Percentiles rank a stretch among this genome's conserved stretches.
Evolutionary conservation across 1,140 invertebrate genomes (phyloP).

Genomic region (Neodiprion pinetum): DNA sequence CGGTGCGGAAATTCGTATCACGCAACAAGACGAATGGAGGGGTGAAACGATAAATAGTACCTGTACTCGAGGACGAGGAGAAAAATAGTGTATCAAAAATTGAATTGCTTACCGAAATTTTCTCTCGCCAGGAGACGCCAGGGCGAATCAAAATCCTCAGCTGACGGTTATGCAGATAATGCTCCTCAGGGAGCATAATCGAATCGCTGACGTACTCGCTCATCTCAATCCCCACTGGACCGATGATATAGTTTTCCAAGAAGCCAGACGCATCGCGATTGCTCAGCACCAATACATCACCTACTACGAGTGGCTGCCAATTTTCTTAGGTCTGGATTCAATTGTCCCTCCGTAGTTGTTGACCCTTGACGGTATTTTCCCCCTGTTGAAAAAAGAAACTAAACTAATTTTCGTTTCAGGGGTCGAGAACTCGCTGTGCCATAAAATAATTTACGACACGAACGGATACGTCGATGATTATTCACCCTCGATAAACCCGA

Average conservation of each 20-base stretch:
- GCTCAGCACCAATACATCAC: constrained; percentile 85
- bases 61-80: too few relatives aligned
- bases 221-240: constrained; percentile 86
- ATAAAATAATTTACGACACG: constrained; percentile 72
- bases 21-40: too few relatives aligned
- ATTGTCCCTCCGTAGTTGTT: not conserved
- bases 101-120: too few relatives aligned
- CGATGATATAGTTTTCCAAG: constrained; percentile 88
- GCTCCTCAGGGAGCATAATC: constrained; percentile 89
- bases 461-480: constrained; percentile 85
- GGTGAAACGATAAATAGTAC: too few relatives aligned
- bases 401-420: constrained; percentile 55
- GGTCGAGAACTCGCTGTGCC: constrained; percentile 70
- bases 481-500: constrained; percentile 78
- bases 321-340: constrained; percentile 66
- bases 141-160: constrained; percentile 88
- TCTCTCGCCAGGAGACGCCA: constrained; percentile 71
- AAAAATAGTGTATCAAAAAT: too few relatives aligned
- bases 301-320: constrained; percentile 87
- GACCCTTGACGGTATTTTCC: not conserved
- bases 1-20: too few relatives aligned
- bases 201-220: constrained; percentile 76
- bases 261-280: constrained; percentile 79
- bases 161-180: constrained; percentile 84
- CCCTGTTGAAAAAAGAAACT: too few relatives aligned